Conservation (phyloP, 2,113 vertebrate species). For the Triplophysa rosa region DNA sequence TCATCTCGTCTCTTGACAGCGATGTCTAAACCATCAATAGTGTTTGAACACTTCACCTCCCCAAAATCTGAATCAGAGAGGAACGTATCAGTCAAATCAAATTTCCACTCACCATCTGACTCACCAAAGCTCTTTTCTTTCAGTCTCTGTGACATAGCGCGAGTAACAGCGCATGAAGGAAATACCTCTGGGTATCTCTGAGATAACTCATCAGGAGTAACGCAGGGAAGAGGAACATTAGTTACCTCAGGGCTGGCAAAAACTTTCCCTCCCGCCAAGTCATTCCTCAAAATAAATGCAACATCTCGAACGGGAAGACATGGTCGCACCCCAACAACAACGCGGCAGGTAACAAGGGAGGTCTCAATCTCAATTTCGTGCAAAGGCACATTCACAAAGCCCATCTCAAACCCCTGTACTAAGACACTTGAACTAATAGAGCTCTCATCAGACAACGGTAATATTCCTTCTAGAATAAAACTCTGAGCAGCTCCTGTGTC, state of each 20-base stretch:
- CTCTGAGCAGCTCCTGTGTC: neutral
- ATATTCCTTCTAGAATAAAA: neutral
- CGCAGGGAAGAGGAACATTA: neutral
- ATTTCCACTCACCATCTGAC: no score
- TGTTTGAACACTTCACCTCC: no score
- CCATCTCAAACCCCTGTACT: neutral
- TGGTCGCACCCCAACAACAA: neutral
- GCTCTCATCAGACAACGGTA: neutral
- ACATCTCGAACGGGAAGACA: neutral
- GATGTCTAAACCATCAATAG: no score
- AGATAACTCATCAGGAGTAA: no score
- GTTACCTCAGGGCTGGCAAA: constrained; percentile 1
- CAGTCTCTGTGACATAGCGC: no score
- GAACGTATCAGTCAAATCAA: no score
- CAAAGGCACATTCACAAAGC: constrained; percentile 2
- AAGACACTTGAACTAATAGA: neutral
- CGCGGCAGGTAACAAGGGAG: neutral
- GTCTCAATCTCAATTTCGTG: neutral
- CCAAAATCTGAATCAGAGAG: no score
- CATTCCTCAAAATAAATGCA: neutral
- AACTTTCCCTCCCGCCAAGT: neutral
- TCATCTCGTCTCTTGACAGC: no score
- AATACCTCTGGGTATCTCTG: no score
- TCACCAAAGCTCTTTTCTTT: no score
- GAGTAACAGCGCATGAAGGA: no score